Evolutionary conservation across 2,113 vertebrate species (phyloP).

Genomic region (Aix galericulata): DNA sequence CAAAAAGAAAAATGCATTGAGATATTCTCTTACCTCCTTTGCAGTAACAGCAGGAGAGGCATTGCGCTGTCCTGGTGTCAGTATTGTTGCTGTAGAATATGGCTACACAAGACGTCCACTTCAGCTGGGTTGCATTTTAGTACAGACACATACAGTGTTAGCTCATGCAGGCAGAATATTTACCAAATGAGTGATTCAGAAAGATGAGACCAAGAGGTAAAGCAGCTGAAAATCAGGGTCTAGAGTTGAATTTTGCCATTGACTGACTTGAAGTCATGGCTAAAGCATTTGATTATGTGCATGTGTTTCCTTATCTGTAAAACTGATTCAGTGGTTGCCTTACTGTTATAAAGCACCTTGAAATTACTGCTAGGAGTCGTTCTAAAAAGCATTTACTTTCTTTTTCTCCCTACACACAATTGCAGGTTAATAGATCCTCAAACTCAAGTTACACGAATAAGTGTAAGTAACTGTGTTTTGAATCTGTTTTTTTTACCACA

Average conservation of each 20-base stretch:
- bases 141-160: fast-evolving
- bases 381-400: neutral
- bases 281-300: neutral
- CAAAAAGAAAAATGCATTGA: neutral
- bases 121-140: neutral
- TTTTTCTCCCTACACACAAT: neutral
- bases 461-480: conserved; percentile 81
- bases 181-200: neutral
- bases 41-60: neutral
- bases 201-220: fast-evolving
- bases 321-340: neutral
- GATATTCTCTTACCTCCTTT: neutral
- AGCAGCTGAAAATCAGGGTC: neutral
- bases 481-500: neutral
- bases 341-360: neutral
- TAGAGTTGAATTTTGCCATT: neutral
- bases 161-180: fast-evolving
- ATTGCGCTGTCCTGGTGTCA: neutral
- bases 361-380: neutral
- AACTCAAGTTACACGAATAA: conserved; percentile 93
- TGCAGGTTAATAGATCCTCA: conserved; percentile 96
- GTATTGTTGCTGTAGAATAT: neutral
- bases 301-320: neutral
- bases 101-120: neutral
- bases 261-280: neutral